Evolutionary conservation across 2,888 invertebrate species (phyloP).

Genomic region (Synergus japonicus): DNA sequence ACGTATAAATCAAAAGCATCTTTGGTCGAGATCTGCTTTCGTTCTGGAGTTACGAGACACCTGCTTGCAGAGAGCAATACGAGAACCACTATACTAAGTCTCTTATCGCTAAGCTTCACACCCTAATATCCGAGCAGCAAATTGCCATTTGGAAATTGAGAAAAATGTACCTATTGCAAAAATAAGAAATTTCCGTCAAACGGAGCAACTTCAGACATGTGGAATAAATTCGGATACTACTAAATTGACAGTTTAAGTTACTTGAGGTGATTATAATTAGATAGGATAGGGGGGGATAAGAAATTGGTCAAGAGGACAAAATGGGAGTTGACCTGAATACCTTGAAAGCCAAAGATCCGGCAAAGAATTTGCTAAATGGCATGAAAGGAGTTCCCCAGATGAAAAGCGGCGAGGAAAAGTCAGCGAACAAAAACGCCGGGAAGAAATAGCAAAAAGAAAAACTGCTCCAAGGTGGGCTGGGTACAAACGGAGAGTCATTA

Average conservation of each 20-base stretch:
- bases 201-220: too few species aligned
- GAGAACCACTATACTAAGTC: not conserved
- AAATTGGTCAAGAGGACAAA: slow-evolving; percentile 13
- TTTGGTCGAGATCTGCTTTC: not conserved
- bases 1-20: slow-evolving; percentile 11
- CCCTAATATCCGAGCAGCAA: not conserved
- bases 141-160: not conserved
- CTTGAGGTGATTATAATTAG: too few species aligned
- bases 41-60: not conserved
- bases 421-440: slow-evolving; percentile 28
- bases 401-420: slow-evolving; percentile 38
- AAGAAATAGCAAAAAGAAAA: slow-evolving; percentile 38
- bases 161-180: not conserved
- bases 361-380: slow-evolving; percentile 8
- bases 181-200: not conserved
- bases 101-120: not conserved
- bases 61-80: not conserved
- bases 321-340: not conserved
- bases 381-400: slow-evolving; percentile 9
- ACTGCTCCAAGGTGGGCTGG: slow-evolving; percentile 35
- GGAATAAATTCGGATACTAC: too few species aligned
- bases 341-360: not conserved
- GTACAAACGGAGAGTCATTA: slow-evolving; percentile 64
- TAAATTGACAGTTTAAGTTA: too few species aligned
- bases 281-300: not conserved